Conservation (phyloP, 2,888 invertebrate genomes). For the Apamea sordens region DNA sequence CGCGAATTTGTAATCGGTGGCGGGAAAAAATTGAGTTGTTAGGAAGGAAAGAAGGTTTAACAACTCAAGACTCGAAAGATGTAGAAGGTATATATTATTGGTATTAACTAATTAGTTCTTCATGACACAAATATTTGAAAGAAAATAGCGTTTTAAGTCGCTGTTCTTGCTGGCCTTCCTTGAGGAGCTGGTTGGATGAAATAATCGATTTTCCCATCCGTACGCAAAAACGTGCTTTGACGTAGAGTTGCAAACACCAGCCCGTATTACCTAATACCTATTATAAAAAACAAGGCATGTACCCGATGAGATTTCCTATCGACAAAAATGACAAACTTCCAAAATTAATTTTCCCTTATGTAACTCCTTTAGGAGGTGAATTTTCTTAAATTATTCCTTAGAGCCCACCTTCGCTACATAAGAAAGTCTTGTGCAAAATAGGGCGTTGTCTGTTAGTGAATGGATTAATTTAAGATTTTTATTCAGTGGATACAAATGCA, state of each 20-base stretch:
- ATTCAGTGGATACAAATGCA: too few species aligned
- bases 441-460: neutral
- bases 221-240: neutral
- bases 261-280: neutral
- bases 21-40: neutral
- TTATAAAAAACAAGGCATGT: neutral
- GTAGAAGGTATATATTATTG: neutral
- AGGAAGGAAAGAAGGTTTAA: too few species aligned
- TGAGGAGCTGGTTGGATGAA: neutral
- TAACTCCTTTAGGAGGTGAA: neutral
- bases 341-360: neutral
- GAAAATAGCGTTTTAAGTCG: neutral
- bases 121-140: neutral
- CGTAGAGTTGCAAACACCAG: neutral
- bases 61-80: neutral
- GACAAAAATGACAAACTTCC: too few species aligned
- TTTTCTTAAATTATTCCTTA: neutral
- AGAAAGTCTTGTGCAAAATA: neutral
- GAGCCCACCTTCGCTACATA: neutral
- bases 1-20: conserved; percentile 43
- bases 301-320: neutral
- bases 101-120: neutral
- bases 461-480: too few species aligned
- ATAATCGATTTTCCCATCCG: neutral
- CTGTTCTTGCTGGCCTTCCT: neutral